Evolutionary conservation across 2,888 invertebrate genomes (phyloP).

Genomic region (Timandra comae): DNA sequence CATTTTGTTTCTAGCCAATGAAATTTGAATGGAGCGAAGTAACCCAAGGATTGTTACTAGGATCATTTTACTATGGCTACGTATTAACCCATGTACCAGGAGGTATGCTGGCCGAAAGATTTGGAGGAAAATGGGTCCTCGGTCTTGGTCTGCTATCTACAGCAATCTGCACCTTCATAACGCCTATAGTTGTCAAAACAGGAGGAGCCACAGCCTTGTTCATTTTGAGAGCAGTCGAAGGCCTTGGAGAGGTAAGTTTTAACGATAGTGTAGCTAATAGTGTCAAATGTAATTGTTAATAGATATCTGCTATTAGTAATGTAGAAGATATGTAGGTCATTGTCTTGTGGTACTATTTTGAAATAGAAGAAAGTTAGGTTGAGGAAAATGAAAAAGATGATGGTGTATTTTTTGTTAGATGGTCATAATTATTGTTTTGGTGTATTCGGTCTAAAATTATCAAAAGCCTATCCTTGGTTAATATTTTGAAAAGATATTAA

Average conservation of each 20-base stretch:
- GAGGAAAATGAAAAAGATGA: no score
- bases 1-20: constrained; percentile 28
- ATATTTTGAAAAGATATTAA: no score
- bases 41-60: constrained; percentile 85
- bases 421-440: no score
- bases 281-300: no score
- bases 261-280: no score
- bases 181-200: constrained; percentile 81
- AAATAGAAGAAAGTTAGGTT: no score
- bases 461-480: no score
- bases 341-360: no score
- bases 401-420: no score
- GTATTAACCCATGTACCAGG: constrained; percentile 90
- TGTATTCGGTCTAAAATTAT: no score
- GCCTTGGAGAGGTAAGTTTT: constrained; percentile 80
- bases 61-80: constrained; percentile 91
- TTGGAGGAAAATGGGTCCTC: constrained; percentile 90
- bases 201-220: constrained; percentile 76
- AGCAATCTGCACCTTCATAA: constrained; percentile 86
- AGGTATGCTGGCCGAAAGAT: constrained; percentile 86
- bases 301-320: no score
- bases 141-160: constrained; percentile 88
- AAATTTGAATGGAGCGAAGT: constrained; percentile 82
- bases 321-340: no score
- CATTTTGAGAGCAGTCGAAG: constrained; percentile 71